A percentile compares a stretch with the other conserved stretches of the same genome.
Conservation (phyloP, 2,888 invertebrate species). For the Drosophila borborema region DNA sequence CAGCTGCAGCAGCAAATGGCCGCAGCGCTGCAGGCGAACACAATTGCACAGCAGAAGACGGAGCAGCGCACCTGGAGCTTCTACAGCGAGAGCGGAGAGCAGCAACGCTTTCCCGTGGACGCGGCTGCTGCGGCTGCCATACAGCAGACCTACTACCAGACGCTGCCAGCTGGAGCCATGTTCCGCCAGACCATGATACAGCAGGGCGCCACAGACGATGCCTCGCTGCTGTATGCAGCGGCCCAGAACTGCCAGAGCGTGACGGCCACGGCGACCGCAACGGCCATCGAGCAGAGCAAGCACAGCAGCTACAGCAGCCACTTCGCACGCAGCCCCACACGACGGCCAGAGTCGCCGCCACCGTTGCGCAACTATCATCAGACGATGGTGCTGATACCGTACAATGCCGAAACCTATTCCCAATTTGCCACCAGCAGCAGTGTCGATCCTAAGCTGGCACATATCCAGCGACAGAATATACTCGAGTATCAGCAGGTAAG, state of each 20-base stretch:
- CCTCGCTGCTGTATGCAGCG: slow-evolving; percentile 82
- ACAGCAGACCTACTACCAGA: slow-evolving; percentile 84
- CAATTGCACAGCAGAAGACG: slow-evolving; percentile 83
- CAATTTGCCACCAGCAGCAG: slow-evolving; percentile 83
- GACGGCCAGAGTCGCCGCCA: slow-evolving; percentile 89
- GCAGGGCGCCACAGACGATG: slow-evolving; percentile 82
- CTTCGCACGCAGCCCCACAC: slow-evolving; percentile 85
- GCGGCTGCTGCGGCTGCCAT: slow-evolving; percentile 72
- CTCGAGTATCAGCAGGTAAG: slow-evolving; percentile 85
- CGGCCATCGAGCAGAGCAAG: slow-evolving; percentile 80
- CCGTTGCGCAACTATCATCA: slow-evolving; percentile 89
- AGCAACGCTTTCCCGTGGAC: slow-evolving; percentile 82
- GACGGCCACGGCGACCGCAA: slow-evolving; percentile 47
- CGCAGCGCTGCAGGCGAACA: slow-evolving; percentile 69
- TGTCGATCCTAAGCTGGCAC: slow-evolving; percentile 82
- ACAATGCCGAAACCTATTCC: slow-evolving; percentile 86
- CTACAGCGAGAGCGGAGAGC: slow-evolving; percentile 81
- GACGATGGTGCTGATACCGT: slow-evolving; percentile 89
- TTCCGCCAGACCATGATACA: slow-evolving; percentile 84
- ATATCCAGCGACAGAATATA: slow-evolving; percentile 84
- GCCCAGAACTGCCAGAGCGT: slow-evolving; percentile 84
- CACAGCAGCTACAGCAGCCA: slow-evolving; percentile 83
- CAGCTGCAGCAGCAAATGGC: slow-evolving; percentile 66
- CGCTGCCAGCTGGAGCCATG: slow-evolving; percentile 83
- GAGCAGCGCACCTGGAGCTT: slow-evolving; percentile 84